Evolutionary conservation across 2,113 vertebrate species (phyloP).

Genomic region (Calcarius ornatus): DNA sequence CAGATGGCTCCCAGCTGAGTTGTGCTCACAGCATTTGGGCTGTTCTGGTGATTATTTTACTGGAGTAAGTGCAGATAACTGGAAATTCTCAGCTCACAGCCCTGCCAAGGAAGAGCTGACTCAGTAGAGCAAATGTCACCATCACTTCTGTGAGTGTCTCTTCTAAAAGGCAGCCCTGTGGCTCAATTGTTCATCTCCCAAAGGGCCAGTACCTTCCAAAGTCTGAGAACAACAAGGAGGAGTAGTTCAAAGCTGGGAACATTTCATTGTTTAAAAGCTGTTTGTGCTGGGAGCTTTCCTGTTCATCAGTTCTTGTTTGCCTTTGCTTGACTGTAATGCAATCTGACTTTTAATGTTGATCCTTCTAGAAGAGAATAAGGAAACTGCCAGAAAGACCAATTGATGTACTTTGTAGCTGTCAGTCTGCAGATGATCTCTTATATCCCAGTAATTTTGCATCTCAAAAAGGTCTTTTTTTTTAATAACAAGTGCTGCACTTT

Average conservation of each 20-base stretch:
- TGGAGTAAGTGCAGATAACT: not conserved
- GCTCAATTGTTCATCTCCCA: not conserved
- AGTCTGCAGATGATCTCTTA: not conserved
- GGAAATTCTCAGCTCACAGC: not conserved
- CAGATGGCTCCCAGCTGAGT: not conserved
- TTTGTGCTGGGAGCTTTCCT: conserved; percentile 29
- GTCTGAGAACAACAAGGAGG: not conserved
- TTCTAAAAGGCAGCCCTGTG: not conserved
- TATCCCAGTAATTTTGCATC: conserved; percentile 46
- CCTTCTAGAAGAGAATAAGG: conserved; percentile 9
- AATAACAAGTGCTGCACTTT: conserved; percentile 33
- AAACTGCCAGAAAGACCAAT: not conserved
- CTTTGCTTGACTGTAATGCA: conserved; percentile 19
- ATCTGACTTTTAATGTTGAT: conserved; percentile 7
- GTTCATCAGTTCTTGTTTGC: not conserved
- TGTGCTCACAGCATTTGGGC: not conserved
- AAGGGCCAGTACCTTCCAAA: not conserved
- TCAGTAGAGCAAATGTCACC: not conserved
- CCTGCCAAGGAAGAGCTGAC: not conserved
- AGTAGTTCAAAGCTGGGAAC: not conserved
- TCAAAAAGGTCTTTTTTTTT: conserved; percentile 58
- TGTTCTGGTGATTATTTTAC: not conserved
- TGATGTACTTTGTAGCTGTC: conserved; percentile 18
- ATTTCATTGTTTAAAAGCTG: not conserved
- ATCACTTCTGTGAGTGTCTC: not conserved